A percentile compares a stretch with the other conserved stretches of the same genome.
Evolutionary conservation across 2,888 invertebrate species (phyloP).

Genomic region (Habroteleia sp.): DNA sequence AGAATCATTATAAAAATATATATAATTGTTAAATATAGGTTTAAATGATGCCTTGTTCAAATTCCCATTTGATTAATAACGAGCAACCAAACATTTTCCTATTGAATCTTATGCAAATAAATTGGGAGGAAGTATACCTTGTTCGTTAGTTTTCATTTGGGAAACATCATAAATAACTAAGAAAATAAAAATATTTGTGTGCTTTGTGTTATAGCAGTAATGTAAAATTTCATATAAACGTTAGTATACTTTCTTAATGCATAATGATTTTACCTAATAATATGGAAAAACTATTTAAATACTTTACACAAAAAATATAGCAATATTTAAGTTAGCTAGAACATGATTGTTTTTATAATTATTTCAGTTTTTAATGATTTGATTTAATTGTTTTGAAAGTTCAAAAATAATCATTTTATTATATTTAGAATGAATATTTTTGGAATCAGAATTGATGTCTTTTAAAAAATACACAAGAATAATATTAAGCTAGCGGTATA

Average conservation of each 20-base stretch:
- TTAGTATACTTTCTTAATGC: too few species aligned
- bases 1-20: slow-evolving; percentile 9
- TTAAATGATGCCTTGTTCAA: slow-evolving; percentile 25
- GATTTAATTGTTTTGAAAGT: slow-evolving; percentile 1
- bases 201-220: background rate
- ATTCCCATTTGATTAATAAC: slow-evolving; percentile 22
- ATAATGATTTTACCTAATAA: too few species aligned
- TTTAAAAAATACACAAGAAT: slow-evolving; percentile 5
- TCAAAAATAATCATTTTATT: slow-evolving; percentile 6
- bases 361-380: slow-evolving; percentile 1
- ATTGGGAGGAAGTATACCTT: slow-evolving; percentile 9
- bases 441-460: slow-evolving; percentile 1
- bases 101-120: background rate
- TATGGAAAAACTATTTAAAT: too few species aligned
- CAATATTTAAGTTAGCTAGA: too few species aligned
- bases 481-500: slow-evolving; percentile 6
- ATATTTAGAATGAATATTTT: slow-evolving; percentile 3
- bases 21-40: slow-evolving; percentile 7
- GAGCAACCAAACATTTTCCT: slow-evolving; percentile 18
- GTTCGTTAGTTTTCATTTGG: slow-evolving; percentile 24
- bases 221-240: background rate
- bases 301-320: too few species aligned
- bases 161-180: background rate
- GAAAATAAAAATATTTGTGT: background rate
- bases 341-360: too few species aligned